Evolutionary conservation across 2,797 vertebrate species (phyloP), one percentile per base, ranked within the genome.

Genomic region (Glossophaga mutica): DNA sequence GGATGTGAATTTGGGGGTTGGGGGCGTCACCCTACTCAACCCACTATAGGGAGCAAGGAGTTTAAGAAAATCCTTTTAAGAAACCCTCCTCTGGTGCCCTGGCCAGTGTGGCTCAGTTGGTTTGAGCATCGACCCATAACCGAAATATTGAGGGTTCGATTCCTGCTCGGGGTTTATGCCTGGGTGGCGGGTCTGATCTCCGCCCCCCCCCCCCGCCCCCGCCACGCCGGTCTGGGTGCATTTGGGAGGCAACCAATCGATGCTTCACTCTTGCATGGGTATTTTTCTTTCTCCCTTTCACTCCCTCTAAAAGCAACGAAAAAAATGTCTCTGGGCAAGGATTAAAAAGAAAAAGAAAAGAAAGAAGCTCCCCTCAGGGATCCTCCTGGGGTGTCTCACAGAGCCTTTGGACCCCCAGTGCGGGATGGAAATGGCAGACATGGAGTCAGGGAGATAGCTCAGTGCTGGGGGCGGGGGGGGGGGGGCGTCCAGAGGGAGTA

Each of bases 401-500:
- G 18, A 62, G 65, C 24, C 48, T 11, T 14, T 0, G 2, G 3
- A 16, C 44, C 21, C 44, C 52, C 24, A 9, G 3, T 0, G 1
- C 0, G n/a, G 37, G 46, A n/a, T 0, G 3, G 59, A 59, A 82
- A 81, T 83, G 18, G 70, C 19, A 57, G 34, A 21, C 7, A 2
- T 4, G 0, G 5, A 52, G 34, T 57, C 11, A 42, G 70, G 0
- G 1, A 29, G 57, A 29, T 22, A 79, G 59, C 1, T 37, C 0
- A 0, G 37, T 37, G 29, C 18, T 29, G n/a, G 77, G 62, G 32
- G 39, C 26, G 46, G 65, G 24, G 6, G 21, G 46, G 65, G 24
- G 6, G 21, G 14, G 22, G 6, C n/a, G 48, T 65, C 32, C 76
- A 42, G n/a, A 24, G 6, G 57, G 68, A 67, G 48, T 8, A 50